Base-by-base conservation (phyloP, 2,888 invertebrate species). In the Nowickia ferox region DNA sequence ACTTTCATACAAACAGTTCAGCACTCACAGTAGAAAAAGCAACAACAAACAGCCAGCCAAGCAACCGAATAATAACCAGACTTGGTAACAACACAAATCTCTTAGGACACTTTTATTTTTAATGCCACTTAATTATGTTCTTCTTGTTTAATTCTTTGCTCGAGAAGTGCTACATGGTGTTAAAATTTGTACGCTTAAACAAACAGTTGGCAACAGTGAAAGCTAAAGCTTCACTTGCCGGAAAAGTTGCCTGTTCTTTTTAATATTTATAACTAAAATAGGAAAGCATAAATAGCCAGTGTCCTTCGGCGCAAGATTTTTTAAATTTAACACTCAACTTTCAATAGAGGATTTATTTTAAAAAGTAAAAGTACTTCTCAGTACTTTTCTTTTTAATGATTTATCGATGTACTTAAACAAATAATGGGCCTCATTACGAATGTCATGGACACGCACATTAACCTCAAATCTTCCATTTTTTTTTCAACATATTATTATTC, bases 71-170 rank as follows among this genome's bases (percentile, higher is more conserved):
- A 74, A 74, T 22, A 80, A 66, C 22, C 80, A 80, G 69, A 71
- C 71, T 46, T 83, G 74, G 68, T 57, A 78, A 65, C 74, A 82
- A 74, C 59, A 82, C 71, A 86, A 86, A 82, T 86, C 82, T 86
- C 78, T 82, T 79, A 76, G 75, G 82, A 82, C 79, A 68, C 66
- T 86, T 85, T 86, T 82, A 82, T 86, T 82, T 85, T 86, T 76
- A 85, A 85, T 85, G 78, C 82, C 85, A 86, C 82, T 86, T 86
- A 83, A 86, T 86, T 86, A 86, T 79, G 82, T 83, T 76, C 75
- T 82, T 75, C 19, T 79, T 63, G 57, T 17, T 68, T 9, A 17
- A 22, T 38, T 55, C 22, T 76, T 76, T 57, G n/a, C 19, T 51
- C 53, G 13, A 53, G 22, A 19, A 17, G 3, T 5, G 15, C 48